Percentiles rank a stretch among this genome's conserved stretches.
phyloP scores from a whole-genome alignment of 35 echinoderm and acorn worm genomes.

The Apostichopus japonicus region DNA sequence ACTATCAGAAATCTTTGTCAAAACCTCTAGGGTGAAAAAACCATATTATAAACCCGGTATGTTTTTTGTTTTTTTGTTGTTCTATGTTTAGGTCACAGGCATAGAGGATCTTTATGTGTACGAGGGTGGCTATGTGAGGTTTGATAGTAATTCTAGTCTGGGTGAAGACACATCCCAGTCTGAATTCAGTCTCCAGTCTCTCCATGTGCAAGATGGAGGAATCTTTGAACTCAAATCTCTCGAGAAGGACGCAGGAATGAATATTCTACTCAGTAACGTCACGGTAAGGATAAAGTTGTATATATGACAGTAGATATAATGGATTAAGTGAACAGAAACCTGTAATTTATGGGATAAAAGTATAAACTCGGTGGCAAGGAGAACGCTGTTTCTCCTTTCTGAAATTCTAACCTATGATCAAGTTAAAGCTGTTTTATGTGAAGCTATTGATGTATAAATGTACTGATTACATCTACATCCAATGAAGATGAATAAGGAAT shows the following conservation, averaged over 20 bases:
- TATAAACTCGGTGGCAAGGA: no score
- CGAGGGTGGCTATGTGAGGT: constrained; percentile 76
- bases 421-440: no score
- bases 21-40: no score
- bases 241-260: constrained; percentile 68
- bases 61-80: neutral
- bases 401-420: no score
- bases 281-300: constrained; percentile 60
- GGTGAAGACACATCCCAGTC: constrained; percentile 57
- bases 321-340: no score
- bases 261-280: constrained; percentile 64
- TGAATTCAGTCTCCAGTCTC: constrained; percentile 61
- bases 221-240: constrained; percentile 72
- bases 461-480: no score
- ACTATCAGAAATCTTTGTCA: no score
- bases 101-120: constrained; percentile 89
- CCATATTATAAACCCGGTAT: no score
- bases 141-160: constrained; percentile 87
- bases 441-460: no score
- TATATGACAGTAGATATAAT: neutral
- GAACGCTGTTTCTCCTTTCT: no score
- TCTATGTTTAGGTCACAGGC: constrained; percentile 59
- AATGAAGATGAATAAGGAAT: no score
- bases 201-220: constrained; percentile 86
- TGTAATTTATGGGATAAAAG: no score